Evolutionary conservation across 2,888 invertebrate genomes (phyloP).

Genomic region (Netelia inedita): DNA sequence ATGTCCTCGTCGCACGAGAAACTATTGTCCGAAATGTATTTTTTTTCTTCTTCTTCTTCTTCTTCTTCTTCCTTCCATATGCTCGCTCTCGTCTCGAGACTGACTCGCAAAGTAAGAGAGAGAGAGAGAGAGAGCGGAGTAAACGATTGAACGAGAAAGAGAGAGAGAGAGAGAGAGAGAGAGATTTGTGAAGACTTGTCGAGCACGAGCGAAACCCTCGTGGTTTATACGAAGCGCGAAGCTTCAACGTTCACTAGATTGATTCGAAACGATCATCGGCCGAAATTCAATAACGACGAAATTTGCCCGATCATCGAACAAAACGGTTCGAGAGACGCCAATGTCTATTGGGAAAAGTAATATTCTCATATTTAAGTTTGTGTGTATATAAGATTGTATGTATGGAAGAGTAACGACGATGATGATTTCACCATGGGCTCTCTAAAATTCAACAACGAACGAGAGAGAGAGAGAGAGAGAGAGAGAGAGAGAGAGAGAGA

Average conservation of each 20-base stretch:
- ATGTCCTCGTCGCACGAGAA: constrained; percentile 79
- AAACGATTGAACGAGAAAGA: not conserved
- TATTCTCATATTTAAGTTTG: constrained; percentile 35
- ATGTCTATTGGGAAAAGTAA: constrained; percentile 38
- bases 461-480: constrained; percentile 14
- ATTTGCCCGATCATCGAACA: constrained; percentile 49
- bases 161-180: not conserved
- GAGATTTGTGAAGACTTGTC: not conserved
- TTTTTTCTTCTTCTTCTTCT: constrained; percentile 42
- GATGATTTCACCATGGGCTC: constrained; percentile 13
- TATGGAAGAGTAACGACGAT: not conserved
- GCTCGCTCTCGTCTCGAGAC: not conserved
- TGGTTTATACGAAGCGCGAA: not conserved
- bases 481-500: constrained; percentile 7
- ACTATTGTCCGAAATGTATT: constrained; percentile 83
- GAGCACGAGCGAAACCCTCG: not conserved
- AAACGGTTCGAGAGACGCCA: constrained; percentile 14
- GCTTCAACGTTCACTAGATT: constrained; percentile 14
- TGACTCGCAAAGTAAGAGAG: not conserved
- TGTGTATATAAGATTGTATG: not conserved
- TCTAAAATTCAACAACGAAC: constrained; percentile 13
- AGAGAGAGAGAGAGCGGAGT: not conserved
- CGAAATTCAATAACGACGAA: constrained; percentile 51
- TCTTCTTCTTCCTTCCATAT: constrained; percentile 18
- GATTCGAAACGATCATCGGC: constrained; percentile 30